phyloP scores from a whole-genome alignment of 2,113 vertebrate species.

The Xiphophorus couchianus region DNA sequence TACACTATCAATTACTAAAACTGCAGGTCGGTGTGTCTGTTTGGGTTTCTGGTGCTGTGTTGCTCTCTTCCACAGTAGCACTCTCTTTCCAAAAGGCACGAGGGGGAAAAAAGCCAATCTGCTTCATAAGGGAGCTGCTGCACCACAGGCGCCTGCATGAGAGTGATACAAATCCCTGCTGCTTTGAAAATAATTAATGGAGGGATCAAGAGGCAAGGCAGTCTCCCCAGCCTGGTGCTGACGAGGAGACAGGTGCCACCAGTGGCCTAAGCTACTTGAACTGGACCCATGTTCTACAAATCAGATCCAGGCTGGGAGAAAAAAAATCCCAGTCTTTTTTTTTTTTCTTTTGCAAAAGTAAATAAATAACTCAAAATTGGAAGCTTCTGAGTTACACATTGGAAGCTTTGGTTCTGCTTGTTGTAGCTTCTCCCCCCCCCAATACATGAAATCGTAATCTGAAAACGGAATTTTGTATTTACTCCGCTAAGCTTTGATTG shows the following conservation, averaged over 20 bases:
- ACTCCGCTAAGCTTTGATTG: background rate
- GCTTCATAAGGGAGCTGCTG: constrained; percentile 57
- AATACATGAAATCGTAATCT: background rate
- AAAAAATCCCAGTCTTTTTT: constrained; percentile 48
- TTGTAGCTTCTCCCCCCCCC: constrained; percentile 3
- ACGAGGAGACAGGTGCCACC: constrained; percentile 80
- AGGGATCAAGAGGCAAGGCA: constrained; percentile 74
- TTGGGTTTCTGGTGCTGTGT: constrained; percentile 47
- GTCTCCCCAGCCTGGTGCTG: constrained; percentile 76
- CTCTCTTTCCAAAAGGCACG: constrained; percentile 48
- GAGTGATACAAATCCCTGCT: constrained; percentile 74
- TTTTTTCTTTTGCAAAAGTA: constrained; percentile 26
- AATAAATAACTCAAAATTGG: constrained; percentile 41
- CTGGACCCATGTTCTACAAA: constrained; percentile 59
- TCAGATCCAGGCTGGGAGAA: constrained; percentile 31
- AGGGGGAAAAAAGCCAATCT: constrained; percentile 52
- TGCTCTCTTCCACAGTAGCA: constrained; percentile 47
- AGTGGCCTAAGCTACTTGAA: constrained; percentile 72
- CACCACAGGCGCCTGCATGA: constrained; percentile 73
- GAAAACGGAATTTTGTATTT: background rate
- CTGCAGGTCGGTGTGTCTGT: constrained; percentile 35
- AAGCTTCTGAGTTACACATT: constrained; percentile 30
- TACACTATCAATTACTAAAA: constrained; percentile 15
- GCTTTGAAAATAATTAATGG: constrained; percentile 80
- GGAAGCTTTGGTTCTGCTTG: constrained; percentile 32